Conservation (phyloP, 2,113 vertebrate genomes). For the Geococcyx californianus region DNA sequence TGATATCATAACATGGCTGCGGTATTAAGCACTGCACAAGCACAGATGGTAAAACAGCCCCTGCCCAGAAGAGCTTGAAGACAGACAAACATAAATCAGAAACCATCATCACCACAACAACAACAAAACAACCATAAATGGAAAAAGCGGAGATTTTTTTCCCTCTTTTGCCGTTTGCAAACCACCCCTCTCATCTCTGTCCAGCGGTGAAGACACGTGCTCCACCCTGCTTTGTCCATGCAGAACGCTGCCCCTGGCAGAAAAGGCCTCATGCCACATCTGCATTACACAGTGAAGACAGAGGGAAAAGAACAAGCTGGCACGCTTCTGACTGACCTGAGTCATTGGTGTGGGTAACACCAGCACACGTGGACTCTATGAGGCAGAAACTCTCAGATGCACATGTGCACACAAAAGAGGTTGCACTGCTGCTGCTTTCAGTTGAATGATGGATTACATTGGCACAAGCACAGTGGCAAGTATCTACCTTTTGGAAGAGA, state of each 20-base stretch:
- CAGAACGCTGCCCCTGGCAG: neutral
- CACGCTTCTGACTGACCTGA: neutral
- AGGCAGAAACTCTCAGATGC: neutral
- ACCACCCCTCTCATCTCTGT: neutral
- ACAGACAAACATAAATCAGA: neutral
- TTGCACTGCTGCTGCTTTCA: neutral
- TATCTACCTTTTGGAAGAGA: neutral
- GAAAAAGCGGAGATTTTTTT: neutral
- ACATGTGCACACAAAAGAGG: neutral
- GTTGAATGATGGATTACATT: neutral
- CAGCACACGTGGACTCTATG: neutral
- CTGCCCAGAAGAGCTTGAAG: neutral
- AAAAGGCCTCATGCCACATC: neutral
- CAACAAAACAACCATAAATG: neutral
- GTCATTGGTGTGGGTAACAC: neutral
- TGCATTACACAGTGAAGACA: neutral
- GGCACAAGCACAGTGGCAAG: neutral
- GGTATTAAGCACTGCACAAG: neutral
- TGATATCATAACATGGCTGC: neutral
- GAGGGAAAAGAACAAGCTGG: neutral
- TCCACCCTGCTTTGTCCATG: constrained; percentile 7
- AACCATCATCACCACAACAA: neutral
- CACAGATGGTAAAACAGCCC: neutral
- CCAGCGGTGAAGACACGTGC: neutral
- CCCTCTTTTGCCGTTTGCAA: neutral